These are phyloP conservation scores for Dermolepida albohirtum DNA, from an alignment of 2,888 invertebrate species.

Conservation along the genomic window DNA sequence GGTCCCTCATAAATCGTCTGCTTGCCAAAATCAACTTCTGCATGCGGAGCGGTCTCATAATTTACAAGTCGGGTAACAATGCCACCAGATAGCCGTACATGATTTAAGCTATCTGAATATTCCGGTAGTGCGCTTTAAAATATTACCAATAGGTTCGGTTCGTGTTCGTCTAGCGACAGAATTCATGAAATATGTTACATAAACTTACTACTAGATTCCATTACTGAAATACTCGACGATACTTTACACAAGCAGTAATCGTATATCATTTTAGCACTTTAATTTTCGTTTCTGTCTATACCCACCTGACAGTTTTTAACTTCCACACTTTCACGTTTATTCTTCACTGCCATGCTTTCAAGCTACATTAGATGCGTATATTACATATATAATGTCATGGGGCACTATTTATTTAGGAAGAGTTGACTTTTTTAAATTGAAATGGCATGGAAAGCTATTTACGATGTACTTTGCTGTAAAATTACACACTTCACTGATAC, in stretches of 20 bases:
- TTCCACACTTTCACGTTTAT: slow-evolving; percentile 6
- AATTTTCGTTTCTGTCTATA: slow-evolving; percentile 37
- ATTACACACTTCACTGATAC: background rate
- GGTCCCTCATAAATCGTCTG: slow-evolving; percentile 49
- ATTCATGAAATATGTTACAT: slow-evolving; percentile 45
- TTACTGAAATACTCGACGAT: slow-evolving; percentile 40
- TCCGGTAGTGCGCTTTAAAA: slow-evolving; percentile 49
- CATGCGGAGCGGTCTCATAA: slow-evolving; percentile 47
- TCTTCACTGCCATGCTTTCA: background rate
- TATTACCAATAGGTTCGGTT: slow-evolving; percentile 47
- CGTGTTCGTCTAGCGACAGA: slow-evolving; percentile 42
- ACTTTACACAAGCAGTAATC: slow-evolving; percentile 34
- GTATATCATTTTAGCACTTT: slow-evolving; percentile 42
- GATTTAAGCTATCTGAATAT: slow-evolving; percentile 51
- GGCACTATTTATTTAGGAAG: too few relatives aligned
- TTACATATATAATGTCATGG: too few relatives aligned
- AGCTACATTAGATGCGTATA: background rate
- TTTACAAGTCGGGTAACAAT: slow-evolving; percentile 51
- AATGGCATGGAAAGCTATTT: too few relatives aligned
- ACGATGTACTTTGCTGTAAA: background rate
- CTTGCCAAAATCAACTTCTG: slow-evolving; percentile 53
- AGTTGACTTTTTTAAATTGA: too few relatives aligned
- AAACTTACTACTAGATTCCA: slow-evolving; percentile 44
- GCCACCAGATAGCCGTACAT: slow-evolving; percentile 51
- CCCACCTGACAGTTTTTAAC: slow-evolving; percentile 35